Conservation (phyloP, 2,797 vertebrate genomes). For the Enteromius mattozi region DNA sequence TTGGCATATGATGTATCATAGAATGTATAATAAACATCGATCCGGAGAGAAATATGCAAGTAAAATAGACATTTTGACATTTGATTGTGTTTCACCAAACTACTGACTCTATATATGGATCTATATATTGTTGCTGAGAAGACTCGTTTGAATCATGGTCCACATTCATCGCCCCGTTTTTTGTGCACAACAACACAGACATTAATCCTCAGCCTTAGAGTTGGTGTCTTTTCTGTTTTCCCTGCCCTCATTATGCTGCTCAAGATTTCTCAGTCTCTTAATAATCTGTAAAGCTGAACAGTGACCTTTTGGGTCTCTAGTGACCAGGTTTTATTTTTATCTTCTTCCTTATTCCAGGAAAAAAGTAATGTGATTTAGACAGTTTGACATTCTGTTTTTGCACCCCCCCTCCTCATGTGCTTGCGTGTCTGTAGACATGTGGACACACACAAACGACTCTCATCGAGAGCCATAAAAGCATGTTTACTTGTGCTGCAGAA, state of each 20-base stretch:
- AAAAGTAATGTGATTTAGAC: slow-evolving; percentile 35
- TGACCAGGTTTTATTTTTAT: slow-evolving; percentile 32
- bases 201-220: neutral
- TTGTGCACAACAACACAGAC: neutral
- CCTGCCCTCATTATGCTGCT: slow-evolving; percentile 23
- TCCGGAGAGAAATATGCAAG: neutral
- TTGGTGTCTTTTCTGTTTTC: neutral
- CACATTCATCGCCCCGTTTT: neutral
- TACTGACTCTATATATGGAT: slow-evolving; percentile 8
- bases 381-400: slow-evolving; percentile 14
- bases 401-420: slow-evolving; percentile 6
- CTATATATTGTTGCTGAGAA: neutral
- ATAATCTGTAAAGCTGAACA: slow-evolving; percentile 22
- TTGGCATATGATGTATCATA: slow-evolving; percentile 28
- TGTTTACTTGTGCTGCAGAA: slow-evolving; percentile 28
- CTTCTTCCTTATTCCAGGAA: slow-evolving; percentile 6
- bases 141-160: neutral
- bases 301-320: slow-evolving; percentile 44
- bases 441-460: slow-evolving; percentile 29
- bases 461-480: slow-evolving; percentile 48
- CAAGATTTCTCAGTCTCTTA: slow-evolving; percentile 22
- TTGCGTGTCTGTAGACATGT: slow-evolving; percentile 15
- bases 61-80: neutral
- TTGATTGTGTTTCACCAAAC: slow-evolving; percentile 36
- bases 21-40: neutral